Evolutionary conservation across 2,888 invertebrate species (phyloP), one percentile per base, ranked within the genome.

Genomic region (Eupithecia vulgata): DNA sequence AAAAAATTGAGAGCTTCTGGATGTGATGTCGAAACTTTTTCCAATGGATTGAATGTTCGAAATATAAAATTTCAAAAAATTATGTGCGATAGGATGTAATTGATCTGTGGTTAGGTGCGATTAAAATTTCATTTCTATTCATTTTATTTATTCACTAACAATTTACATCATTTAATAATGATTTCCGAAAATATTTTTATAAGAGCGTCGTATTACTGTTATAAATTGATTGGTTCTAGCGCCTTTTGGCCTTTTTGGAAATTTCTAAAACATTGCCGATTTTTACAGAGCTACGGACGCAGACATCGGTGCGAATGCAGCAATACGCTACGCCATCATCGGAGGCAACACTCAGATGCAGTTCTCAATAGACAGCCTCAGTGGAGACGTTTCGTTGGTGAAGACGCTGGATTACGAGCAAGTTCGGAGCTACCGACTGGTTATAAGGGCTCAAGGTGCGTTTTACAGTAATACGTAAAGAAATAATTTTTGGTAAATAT

Each of bases 291-390:
- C 99, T 0, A 96, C 96, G 0, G 99, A 99, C 89, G 97, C 97
- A 0, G 99, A 99, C 90, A 96, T 97, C 69, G 99, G 99, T 0
- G 95, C 97, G 42, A 99, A 99, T 91, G 98, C 98, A 3, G 98
- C 97, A 0, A 97, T 99, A 72, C 96, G 99, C 67, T 99, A 98
- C 92, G 98, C 98, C 17, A 98, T 99, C 81, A 99, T 99, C 80
- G 98, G 99, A 12, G 99, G 99, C 35, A 99, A 99, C 91, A 97
- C 97, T 0, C 98, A 98, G 87, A 97, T 98, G 81, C 98, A 98
- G 84, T 99, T 99, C 88, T 97, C 98, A 1, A 99, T 99, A 52
- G 99, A 99, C 91, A 97, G 98, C 71, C 95, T 98, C 82, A 98
- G 97, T 73, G 99, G 99, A 0, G 98, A 99, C 86, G 97, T 98